A percentile compares a stretch with the other conserved stretches of the same genome.
phyloP scores from a whole-genome alignment of 1,140 invertebrate species.

The Leptestheria dahalacensis region DNA sequence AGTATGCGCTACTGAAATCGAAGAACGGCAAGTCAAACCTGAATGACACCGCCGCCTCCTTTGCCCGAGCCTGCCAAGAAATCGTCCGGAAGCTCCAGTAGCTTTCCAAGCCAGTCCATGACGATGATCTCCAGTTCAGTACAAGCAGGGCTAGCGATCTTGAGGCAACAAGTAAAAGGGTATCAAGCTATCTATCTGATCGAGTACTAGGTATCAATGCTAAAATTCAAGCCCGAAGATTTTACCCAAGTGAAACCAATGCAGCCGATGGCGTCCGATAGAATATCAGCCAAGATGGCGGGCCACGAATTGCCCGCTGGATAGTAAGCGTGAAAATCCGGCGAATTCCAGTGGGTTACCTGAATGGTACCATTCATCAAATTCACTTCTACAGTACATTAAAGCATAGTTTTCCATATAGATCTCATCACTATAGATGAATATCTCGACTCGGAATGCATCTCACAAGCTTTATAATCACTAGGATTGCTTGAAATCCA shows the following conservation, averaged over 20 bases:
- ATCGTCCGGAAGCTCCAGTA: conserved; percentile 74
- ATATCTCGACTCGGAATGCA: too few relatives aligned
- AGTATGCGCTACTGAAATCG: too few relatives aligned
- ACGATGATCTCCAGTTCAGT: conserved; percentile 94
- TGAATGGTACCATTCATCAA: conserved; percentile 29
- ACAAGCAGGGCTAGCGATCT: conserved; percentile 90
- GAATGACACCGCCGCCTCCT: conserved; percentile 81
- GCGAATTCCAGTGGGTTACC: conserved; percentile 91
- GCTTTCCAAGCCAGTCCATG: conserved; percentile 93
- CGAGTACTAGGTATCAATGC: too few relatives aligned
- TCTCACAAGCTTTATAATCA: too few relatives aligned
- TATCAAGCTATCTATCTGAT: too few relatives aligned
- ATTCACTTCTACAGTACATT: too few relatives aligned
- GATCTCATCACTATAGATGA: too few relatives aligned
- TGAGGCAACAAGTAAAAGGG: too few relatives aligned
- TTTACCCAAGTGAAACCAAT: conserved; percentile 88
- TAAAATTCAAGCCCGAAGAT: too few relatives aligned
- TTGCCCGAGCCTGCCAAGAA: conserved; percentile 67
- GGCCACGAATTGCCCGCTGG: conserved; percentile 73
- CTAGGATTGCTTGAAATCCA: too few relatives aligned
- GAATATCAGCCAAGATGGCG: conserved; percentile 70
- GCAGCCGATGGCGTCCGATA: conserved; percentile 62
- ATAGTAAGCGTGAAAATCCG: conserved; percentile 86
- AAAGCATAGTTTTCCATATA: too few relatives aligned
- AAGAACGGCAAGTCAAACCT: conserved; percentile 29